A percentile compares a stretch with the other conserved stretches of the same genome.
phyloP scores from a whole-genome alignment of 2,113 vertebrate species.

The Cardinalis cardinalis region DNA sequence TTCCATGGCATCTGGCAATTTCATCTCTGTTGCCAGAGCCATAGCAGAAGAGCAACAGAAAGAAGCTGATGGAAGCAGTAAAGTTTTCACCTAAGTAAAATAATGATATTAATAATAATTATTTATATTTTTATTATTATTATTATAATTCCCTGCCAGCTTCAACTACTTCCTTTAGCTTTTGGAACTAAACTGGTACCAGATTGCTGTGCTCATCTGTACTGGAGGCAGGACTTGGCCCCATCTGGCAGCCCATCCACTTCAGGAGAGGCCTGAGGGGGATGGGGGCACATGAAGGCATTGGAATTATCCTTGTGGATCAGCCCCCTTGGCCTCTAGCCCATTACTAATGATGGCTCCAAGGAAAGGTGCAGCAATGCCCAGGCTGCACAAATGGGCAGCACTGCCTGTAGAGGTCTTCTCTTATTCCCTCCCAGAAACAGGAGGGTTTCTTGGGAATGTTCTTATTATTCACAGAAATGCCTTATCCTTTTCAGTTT shows the following conservation, averaged over 20 bases:
- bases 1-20: background rate
- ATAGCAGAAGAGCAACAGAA: background rate
- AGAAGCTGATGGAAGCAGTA: background rate
- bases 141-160: background rate
- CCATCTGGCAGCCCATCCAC: too few species aligned
- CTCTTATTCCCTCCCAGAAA: background rate
- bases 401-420: background rate
- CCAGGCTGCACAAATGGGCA: background rate
- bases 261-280: background rate
- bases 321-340: fast-evolving
- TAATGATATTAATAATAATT: background rate
- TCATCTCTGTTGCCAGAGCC: background rate
- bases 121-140: background rate
- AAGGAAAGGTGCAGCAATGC: background rate
- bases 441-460: background rate
- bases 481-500: background rate
- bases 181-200: background rate
- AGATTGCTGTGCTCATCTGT: background rate
- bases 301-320: background rate
- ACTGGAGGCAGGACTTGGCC: background rate
- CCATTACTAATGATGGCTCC: background rate
- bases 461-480: background rate
- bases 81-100: background rate
- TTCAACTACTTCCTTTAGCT: background rate
- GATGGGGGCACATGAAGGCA: background rate